Base-by-base conservation (phyloP, 2,113 vertebrate genomes). In the Hydropotes inermis region DNA sequence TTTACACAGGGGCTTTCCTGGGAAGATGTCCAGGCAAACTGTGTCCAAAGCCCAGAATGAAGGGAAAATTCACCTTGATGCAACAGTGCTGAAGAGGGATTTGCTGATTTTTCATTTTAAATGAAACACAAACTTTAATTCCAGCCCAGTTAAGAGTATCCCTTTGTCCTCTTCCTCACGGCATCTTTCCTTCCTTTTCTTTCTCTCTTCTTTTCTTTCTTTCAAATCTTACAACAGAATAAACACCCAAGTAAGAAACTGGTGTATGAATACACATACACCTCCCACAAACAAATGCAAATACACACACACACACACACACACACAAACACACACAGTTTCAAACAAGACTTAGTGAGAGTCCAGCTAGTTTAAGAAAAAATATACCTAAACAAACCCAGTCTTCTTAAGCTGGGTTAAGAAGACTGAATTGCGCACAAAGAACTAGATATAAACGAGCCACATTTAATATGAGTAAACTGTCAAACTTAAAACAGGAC, bases 401-500 rank as follows among this genome's bases (percentile, higher is more conserved):
- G 58, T 96, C 87, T 92, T 95, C 95, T 94, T 92, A 94, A 81
- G 97, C 96, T 92, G n/a, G n/a, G n/a, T n/a, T n/a, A n/a, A n/a
- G n/a, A n/a, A n/a, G n/a, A n/a, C n/a, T n/a, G 96, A 97, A 98
- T 95, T 98, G 98, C 97, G 1, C 43, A 76, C 78, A 97, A 98
- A 97, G 94, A 97, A 97, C 85, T 97, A 52, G 19, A 93, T 83
- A 60, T 52, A 92, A 95, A 97, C 58, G 94, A 95, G 83, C 36
- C 45, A 76, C 10, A 84, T 91, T 93, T 94, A 83, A 67, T 36
- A 81, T 50, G 36, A 67, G 86, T 50, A 79, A 86, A 95, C 45
- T 76, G 21, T 88, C 67, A 81, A 78, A 50, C 36, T 85, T 91
- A 43, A 10, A 90, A 76, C 1, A 54, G 43, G 39, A 81, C 43